Evolutionary conservation across 2,113 vertebrate genomes (phyloP).

Genomic region (Rhabdornis inornatus): DNA sequence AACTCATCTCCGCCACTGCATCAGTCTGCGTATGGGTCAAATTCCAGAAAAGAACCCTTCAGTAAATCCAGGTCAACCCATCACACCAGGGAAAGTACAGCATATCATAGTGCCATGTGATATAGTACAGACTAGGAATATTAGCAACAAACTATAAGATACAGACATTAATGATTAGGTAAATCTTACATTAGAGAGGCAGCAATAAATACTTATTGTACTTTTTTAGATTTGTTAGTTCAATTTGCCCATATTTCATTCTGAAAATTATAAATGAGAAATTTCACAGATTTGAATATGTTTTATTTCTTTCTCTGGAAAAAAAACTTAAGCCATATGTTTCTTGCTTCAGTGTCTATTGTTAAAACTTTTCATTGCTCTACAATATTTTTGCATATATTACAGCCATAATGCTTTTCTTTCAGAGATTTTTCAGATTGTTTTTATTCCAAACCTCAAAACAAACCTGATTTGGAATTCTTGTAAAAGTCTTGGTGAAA

Average conservation of each 20-base stretch:
- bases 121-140: neutral
- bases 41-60: neutral
- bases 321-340: neutral
- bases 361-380: neutral
- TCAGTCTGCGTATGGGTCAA: fast-evolving
- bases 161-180: neutral
- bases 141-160: neutral
- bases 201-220: neutral
- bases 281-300: neutral
- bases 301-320: neutral
- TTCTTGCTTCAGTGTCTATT: neutral
- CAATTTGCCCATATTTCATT: neutral
- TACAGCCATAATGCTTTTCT: neutral
- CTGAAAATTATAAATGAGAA: neutral
- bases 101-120: neutral
- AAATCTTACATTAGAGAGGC: neutral
- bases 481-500: neutral
- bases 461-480: neutral
- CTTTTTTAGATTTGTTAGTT: neutral
- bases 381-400: neutral
- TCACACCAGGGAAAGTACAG: neutral
- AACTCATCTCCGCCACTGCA: neutral
- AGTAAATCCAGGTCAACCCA: neutral
- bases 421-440: neutral
- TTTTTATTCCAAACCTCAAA: neutral